phyloP scores from a whole-genome alignment of 2,797 vertebrate genomes.

The Erethizon dorsatum region DNA sequence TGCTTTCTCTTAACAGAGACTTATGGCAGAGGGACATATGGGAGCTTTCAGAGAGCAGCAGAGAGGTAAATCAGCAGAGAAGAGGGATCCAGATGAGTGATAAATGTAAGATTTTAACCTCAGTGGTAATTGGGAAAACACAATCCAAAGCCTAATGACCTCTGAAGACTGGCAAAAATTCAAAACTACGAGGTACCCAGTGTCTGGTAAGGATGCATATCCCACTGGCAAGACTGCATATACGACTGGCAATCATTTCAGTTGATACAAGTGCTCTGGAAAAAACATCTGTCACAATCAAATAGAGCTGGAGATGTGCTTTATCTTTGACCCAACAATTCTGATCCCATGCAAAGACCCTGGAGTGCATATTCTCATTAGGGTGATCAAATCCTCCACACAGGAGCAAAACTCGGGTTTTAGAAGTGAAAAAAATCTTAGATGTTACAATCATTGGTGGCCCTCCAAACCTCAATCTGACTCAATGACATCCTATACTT shows the following conservation, averaged over 20 bases:
- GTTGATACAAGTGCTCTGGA: not conserved
- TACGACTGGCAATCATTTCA: not conserved
- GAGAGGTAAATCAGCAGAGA: slow-evolving; percentile 30
- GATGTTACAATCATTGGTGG: not conserved
- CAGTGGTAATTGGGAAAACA: slow-evolving; percentile 19
- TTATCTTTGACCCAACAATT: slow-evolving; percentile 38
- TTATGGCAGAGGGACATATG: not conserved
- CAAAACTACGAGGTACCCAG: not conserved
- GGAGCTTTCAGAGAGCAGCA: slow-evolving; percentile 14
- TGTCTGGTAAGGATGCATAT: not conserved
- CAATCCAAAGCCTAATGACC: slow-evolving; percentile 28
- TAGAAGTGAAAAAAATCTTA: not conserved
- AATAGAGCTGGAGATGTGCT: not conserved
- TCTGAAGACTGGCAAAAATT: not conserved
- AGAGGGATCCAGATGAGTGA: slow-evolving; percentile 49
- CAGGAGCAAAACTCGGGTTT: not conserved
- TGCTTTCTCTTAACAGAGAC: not conserved
- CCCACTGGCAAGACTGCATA: not conserved
- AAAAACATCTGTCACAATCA: not conserved
- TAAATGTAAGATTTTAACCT: not conserved
- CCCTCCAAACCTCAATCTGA: not conserved
- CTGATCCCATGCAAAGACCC: not conserved
- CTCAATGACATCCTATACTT: not conserved
- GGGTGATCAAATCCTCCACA: not conserved
- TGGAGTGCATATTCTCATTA: not conserved